Evolutionary conservation across 2,888 invertebrate species (phyloP), one percentile per base, ranked within the genome.

Genomic region (Caenorhabditis angaria): DNA sequence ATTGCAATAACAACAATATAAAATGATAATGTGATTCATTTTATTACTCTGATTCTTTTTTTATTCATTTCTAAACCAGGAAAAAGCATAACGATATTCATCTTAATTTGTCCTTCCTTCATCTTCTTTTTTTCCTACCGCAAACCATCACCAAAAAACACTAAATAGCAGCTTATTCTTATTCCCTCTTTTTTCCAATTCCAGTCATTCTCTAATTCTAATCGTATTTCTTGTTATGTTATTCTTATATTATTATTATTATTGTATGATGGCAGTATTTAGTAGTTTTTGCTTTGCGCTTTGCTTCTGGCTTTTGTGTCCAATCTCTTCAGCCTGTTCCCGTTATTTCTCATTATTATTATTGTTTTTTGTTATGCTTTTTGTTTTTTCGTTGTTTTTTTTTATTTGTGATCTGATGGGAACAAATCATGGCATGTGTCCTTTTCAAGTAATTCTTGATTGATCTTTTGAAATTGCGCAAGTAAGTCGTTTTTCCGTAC

Each of bases 161-260:
- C 41, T 41, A 41, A 41, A 41, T 41, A 41, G 41, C 41, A 41
- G 41, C 41, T 41, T 41, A 41, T 41, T n/a, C n/a, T n/a, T n/a
- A n/a, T n/a, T n/a, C n/a, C n/a, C n/a, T n/a, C n/a, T n/a, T n/a
- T n/a, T n/a, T n/a, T 41, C 41, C 41, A 41, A 41, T 41, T 41
- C 41, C 41, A 41, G 41, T 41, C 41, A 41, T 41, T 14, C 5
- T 41, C 41, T 41, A 41, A 41, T 41, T 41, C 41, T 41, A 41
- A 41, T 41, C 41, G 41, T 41, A 41, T 41, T 41, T 41, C 41
- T 41, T 41, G 41, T 41, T 41, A 41, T 41, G 41, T 41, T 41
- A 41, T n/a, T n/a, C n/a, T n/a, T n/a, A n/a, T n/a, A n/a, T 41
- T 41, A 41, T 41, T 41, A 12, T 41, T 41, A 41, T 41, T 41